Percentiles rank a stretch among this genome's conserved stretches.
These are phyloP conservation scores for Labrus mixtus DNA, from an alignment of 2,113 vertebrate genomes.

Conservation along the genomic window DNA sequence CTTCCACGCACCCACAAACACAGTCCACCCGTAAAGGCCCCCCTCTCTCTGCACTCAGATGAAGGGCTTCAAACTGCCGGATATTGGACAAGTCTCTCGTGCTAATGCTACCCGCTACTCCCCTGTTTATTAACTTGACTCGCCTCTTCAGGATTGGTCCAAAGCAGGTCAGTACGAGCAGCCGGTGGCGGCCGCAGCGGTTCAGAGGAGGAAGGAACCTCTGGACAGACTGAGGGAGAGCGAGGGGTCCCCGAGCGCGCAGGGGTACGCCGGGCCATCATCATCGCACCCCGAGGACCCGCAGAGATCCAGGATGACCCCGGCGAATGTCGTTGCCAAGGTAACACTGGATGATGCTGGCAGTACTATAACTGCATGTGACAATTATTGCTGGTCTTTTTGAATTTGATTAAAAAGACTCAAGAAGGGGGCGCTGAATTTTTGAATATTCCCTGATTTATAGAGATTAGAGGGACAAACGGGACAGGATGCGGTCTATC, in stretches of 20 bases:
- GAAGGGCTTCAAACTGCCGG: conserved; percentile 82
- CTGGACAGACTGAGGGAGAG: conserved; percentile 89
- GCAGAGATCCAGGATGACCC: conserved; percentile 87
- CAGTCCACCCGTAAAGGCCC: conserved; percentile 25
- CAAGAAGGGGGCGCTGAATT: no score
- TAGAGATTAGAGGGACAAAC: no score
- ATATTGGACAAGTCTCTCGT: conserved; percentile 68
- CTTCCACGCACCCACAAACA: conserved; percentile 22
- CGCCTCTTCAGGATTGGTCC: conserved; percentile 91
- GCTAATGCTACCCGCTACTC: conserved; percentile 23
- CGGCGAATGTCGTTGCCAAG: conserved; percentile 91
- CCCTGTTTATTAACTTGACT: conserved; percentile 65
- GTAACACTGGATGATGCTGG: conserved; percentile 69
- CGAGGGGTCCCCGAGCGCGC: conserved; percentile 80
- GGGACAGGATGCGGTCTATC: no score
- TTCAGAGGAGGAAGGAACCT: conserved; percentile 93
- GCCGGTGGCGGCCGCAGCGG: conserved; percentile 79
- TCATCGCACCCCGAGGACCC: conserved; percentile 77
- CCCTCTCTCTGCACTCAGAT: conserved; percentile 66
- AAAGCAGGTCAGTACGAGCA: conserved; percentile 92
- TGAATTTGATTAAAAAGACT: no score
- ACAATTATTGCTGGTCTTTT: no score
- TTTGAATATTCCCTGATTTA: no score
- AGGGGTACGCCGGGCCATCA: conserved; percentile 70
- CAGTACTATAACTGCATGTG: no score